Evolutionary conservation across 2,113 vertebrate genomes (phyloP), one percentile per base, ranked within the genome.

Genomic region (Zosterops lateralis): DNA sequence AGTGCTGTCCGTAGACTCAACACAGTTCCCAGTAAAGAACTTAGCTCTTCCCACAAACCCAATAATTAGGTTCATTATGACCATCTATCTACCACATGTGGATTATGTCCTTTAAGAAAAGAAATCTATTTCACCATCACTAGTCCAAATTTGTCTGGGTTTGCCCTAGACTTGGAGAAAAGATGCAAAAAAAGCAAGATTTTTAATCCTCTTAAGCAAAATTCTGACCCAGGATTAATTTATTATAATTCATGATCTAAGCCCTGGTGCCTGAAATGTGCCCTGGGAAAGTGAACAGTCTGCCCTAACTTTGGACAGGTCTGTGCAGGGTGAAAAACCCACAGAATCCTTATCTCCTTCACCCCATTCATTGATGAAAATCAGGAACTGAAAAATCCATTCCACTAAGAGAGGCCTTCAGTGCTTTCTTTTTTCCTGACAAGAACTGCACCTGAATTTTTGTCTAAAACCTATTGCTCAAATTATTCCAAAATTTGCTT

Each of bases 221-320:
- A 66, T 42, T 6, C 12, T 81, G 19, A 66, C 3, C 7, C 53
- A 67, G 26, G 4, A 68, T n/a, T 71, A 78, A 34, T 2, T 34
- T 38, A 28, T 11, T 38, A 26, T 21, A 67, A 42, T 79, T 82
- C n/a, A 34, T 75, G 10, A 60, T 10, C 14, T 34, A 51, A 72
- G 14, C 24, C 61, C 12, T 40, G 36, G 26, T 48, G 3, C 19
- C 38, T 81, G 60, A 70, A 92, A 70, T 0, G 0, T 9, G 3
- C 24, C 14, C 20, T 4, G 1, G 20, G 7, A 44, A 28, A 77
- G 18, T 6, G 57, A 68, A 32, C 4, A 76, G 20, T 14, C 26
- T 89, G 34, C 2, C 1, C 14, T 72, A 31, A 18, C 4, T 9
- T 15, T 6, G 16, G 16, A 72, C 3, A 13, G 19, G 13, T 17